These are phyloP conservation scores for Phyllotreta cruciferae DNA, from an alignment of 2,888 invertebrate species.

Conservation along the genomic window DNA sequence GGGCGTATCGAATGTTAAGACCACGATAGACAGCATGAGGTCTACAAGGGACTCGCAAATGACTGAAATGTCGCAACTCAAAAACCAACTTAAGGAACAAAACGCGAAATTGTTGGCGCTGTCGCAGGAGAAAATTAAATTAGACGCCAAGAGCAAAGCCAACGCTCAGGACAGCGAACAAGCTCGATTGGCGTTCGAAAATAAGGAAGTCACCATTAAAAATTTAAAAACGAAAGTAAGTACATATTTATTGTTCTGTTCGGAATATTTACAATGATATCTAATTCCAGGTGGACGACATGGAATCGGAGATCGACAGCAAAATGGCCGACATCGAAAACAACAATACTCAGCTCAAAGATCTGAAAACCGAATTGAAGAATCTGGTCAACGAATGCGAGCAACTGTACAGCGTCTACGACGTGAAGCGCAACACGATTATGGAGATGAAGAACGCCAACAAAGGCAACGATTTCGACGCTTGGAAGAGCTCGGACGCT, in stretches of 20 bases:
- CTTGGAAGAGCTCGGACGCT: constrained; percentile 67
- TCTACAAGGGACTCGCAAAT: constrained; percentile 90
- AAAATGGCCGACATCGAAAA: constrained; percentile 83
- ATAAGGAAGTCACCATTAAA: constrained; percentile 71
- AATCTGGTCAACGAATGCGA: constrained; percentile 74
- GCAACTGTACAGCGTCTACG: constrained; percentile 71
- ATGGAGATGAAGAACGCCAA: constrained; percentile 59
- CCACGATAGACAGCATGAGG: constrained; percentile 96
- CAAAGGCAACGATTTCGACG: constrained; percentile 59
- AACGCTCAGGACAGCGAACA: constrained; percentile 64
- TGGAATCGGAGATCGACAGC: constrained; percentile 77
- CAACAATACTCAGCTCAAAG: constrained; percentile 78
- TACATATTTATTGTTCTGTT: too few relatives aligned
- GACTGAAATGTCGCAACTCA: constrained; percentile 83
- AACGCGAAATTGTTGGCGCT: constrained; percentile 80
- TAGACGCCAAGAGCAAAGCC: constrained; percentile 75
- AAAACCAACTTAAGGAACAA: constrained; percentile 82
- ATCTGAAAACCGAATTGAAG: constrained; percentile 72
- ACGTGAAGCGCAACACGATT: constrained; percentile 66
- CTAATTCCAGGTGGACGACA: constrained; percentile 68
- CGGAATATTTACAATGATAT: neutral
- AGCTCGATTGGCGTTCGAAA: constrained; percentile 68
- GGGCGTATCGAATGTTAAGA: constrained; percentile 89
- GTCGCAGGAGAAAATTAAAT: constrained; percentile 82
- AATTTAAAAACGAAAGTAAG: constrained; percentile 64